phyloP scores from a whole-genome alignment of 2,888 invertebrate species.

The Hyppa rectilinea region DNA sequence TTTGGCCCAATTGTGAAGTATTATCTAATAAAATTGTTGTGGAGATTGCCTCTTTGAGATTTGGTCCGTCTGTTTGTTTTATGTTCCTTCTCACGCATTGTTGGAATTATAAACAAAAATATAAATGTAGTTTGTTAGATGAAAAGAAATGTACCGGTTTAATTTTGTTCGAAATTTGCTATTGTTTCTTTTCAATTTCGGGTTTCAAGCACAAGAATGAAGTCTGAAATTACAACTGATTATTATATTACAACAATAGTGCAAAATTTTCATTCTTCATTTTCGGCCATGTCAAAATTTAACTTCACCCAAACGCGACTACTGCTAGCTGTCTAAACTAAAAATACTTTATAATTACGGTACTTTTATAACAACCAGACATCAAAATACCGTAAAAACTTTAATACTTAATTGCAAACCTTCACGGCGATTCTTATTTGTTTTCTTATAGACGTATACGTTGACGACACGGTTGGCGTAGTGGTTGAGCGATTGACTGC shows the following conservation, averaged over 20 bases:
- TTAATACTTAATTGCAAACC: not conserved
- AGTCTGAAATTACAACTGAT: not conserved
- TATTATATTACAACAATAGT: not conserved
- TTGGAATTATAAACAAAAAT: conserved; percentile 13
- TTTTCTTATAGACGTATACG: not conserved
- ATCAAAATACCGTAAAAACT: too few species aligned
- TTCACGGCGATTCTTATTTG: not conserved
- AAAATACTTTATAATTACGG: too few species aligned
- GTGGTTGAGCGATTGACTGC: too few species aligned
- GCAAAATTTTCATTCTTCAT: not conserved
- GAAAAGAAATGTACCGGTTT: not conserved
- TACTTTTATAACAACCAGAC: too few species aligned
- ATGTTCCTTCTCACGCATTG: conserved; percentile 41
- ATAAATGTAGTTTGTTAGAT: not conserved
- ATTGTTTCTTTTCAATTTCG: conserved; percentile 39
- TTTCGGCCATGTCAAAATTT: conserved; percentile 7
- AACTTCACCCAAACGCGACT: conserved; percentile 4
- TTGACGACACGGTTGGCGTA: too few species aligned
- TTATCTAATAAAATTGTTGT: conserved; percentile 60
- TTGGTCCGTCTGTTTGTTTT: conserved; percentile 5
- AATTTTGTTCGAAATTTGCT: not conserved
- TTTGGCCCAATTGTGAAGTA: conserved; percentile 60
- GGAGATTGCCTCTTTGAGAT: conserved; percentile 40
- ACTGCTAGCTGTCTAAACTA: conserved; percentile 10
- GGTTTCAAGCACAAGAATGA: not conserved